A percentile compares a stretch with the other conserved stretches of the same genome.
Evolutionary conservation across 2,797 vertebrate genomes (phyloP).

Genomic region (Galago senegalensis): DNA sequence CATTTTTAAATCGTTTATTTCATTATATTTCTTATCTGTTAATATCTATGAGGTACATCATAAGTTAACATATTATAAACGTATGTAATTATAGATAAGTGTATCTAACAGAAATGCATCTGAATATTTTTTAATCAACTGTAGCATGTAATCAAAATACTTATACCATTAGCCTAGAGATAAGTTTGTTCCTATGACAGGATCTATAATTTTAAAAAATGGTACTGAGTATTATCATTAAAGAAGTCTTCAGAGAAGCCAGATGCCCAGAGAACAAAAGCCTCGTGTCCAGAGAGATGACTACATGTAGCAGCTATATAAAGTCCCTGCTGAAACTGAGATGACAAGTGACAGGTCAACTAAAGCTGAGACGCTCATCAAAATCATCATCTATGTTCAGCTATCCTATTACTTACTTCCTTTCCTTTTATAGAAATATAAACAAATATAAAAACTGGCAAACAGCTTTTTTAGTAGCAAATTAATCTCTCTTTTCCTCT

Average conservation of each 20-base stretch:
- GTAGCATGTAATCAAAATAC: not conserved
- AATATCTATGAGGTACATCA: not conserved
- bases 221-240: not conserved
- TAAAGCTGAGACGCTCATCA: not conserved
- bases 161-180: not conserved
- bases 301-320: not conserved
- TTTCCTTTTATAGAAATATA: conserved; percentile 23
- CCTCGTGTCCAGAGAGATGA: not conserved
- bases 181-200: not conserved
- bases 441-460: not conserved
- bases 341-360: not conserved
- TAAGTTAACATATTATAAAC: not conserved
- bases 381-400: not conserved
- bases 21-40: not conserved
- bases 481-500: not conserved
- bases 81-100: not conserved
- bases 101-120: conserved; percentile 2
- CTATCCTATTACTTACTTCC: not conserved
- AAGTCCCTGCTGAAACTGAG: not conserved
- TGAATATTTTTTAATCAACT: not conserved
- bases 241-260: not conserved
- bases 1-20: conserved; percentile 53
- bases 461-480: conserved; percentile 35
- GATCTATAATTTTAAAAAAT: not conserved
- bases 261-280: not conserved